Base-by-base conservation (phyloP, 2,113 vertebrate genomes). In the Cochlearius cochlearius region DNA sequence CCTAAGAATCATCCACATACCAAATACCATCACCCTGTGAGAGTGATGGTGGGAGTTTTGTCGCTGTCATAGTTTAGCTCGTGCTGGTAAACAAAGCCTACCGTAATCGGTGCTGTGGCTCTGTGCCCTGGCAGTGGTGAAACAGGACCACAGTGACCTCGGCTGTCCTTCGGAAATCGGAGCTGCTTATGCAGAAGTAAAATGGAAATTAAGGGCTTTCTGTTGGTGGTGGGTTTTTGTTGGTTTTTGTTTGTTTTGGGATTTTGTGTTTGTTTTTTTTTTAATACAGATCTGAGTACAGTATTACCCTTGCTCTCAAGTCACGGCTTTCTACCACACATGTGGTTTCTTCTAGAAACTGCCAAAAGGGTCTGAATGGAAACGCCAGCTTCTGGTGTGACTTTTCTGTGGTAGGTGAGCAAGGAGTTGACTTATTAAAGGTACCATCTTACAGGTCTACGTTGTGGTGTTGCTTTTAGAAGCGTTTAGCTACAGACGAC, bases 61-160 rank as follows among this genome's bases (percentile, higher is more conserved):
- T n/a, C 75, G 43, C 72, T 80, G 41, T 0, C 5, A 4, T 17
- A 21, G 67, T 62, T 88, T 6, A 34, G 50, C 39, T 87, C 16
- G 23, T 63, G 47, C 47, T 81, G 63, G 25, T 63, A 59, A 53
- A 77, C 45, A n/a, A 50, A 71, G 16, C 21, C 9, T 59, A 1
- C 32, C 12, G 5, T 34, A 11, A 59, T 6, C 0, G 0, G 27
- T 56, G 55, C 63, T 27, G 6, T 59, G 63, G 71, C 67, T 72
- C 39, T 25, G 1, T 56, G 79, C 67, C 55, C 75, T 36, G 75
- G 72, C 59, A 18, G 26, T 1, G 11, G 20, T 23, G 38, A 19
- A 15, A 18, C 1, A 2, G 56, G 3, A 12, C 49, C n/a, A 9
- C 7, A 0, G 2, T 30, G 22, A 64, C 8, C 34, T 58, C 1